phyloP scores from a whole-genome alignment of 2,888 invertebrate genomes.

The Drosophila pseudotalamancana region DNA sequence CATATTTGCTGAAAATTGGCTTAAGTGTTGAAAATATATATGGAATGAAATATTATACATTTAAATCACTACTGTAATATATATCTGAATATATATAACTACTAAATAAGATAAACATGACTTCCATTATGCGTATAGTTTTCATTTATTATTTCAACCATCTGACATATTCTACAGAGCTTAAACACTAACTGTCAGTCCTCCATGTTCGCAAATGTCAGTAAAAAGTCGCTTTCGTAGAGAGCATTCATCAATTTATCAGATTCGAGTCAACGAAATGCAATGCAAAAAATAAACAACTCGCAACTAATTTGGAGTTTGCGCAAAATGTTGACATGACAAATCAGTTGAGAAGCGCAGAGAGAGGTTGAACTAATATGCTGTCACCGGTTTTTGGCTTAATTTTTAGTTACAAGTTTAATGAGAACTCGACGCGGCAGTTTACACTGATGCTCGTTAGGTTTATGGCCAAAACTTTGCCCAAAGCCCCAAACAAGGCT shows the following conservation, averaged over 20 bases:
- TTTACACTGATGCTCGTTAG: slow-evolving; percentile 70
- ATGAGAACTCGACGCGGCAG: slow-evolving; percentile 51
- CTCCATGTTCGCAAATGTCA: too few species aligned
- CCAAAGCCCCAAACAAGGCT: not conserved
- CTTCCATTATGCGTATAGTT: too few species aligned
- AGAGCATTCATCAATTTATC: not conserved
- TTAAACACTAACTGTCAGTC: too few species aligned
- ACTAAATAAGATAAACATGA: too few species aligned
- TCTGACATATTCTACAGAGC: too few species aligned
- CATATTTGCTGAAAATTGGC: too few species aligned
- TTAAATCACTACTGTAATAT: too few species aligned
- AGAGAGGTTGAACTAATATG: slow-evolving; percentile 34
- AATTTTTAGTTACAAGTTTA: slow-evolving; percentile 55
- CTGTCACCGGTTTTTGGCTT: slow-evolving; percentile 26
- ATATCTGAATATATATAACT: too few species aligned
- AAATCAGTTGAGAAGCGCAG: slow-evolving; percentile 4
- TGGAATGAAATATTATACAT: too few species aligned
- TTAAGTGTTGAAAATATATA: too few species aligned
- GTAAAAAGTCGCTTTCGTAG: too few species aligned
- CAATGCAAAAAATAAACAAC: not conserved
- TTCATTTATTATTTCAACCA: too few species aligned
- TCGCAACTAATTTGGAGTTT: slow-evolving; percentile 38
- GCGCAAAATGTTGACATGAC: slow-evolving; percentile 32
- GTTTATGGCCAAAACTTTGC: slow-evolving; percentile 53
- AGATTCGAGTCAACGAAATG: slow-evolving; percentile 4